Percentiles rank a stretch among this genome's conserved stretches.
phyloP scores from a whole-genome alignment of 2,888 invertebrate species.

The Griposia aprilina region DNA sequence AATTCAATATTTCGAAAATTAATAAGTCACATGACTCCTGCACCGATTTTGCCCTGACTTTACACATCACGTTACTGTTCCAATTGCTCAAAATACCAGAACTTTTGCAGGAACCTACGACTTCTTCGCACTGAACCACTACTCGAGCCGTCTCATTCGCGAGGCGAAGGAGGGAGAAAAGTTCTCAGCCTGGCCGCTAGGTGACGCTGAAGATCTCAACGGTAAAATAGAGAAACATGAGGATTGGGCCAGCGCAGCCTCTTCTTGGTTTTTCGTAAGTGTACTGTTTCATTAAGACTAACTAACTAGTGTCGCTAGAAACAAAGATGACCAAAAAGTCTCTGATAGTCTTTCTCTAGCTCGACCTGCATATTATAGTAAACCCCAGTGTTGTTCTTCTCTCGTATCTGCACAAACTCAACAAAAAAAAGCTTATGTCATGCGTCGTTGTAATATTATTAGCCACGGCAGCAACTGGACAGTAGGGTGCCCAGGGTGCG shows the following conservation, averaged over 20 bases:
- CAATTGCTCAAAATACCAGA: not conserved
- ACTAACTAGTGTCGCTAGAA: no score
- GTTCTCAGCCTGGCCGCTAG: conserved; percentile 39
- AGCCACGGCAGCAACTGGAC: no score
- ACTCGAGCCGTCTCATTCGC: conserved; percentile 73
- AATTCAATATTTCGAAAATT: no score
- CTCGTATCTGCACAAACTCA: no score
- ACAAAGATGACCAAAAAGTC: conserved; percentile 83
- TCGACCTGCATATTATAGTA: no score
- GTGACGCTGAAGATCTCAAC: conserved; percentile 40
- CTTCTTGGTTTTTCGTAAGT: conserved; percentile 55
- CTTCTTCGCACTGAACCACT: conserved; percentile 88
- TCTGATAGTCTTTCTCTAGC: conserved; percentile 78
- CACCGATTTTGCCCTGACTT: no score
- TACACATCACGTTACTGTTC: no score
- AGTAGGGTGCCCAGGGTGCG: no score
- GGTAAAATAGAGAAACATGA: conserved; percentile 17
- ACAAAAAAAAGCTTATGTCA: no score
- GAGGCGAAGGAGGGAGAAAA: conserved; percentile 42
- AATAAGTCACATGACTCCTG: no score
- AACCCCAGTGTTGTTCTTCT: no score
- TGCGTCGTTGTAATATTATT: no score
- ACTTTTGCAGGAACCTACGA: conserved; percentile 84
- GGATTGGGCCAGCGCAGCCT: conserved; percentile 17
- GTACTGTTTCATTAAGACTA: conserved; percentile 74